A percentile compares a stretch with the other conserved stretches of the same genome.
phyloP scores from a whole-genome alignment of 2,797 vertebrate species.

The Takifugu ocellatus region DNA sequence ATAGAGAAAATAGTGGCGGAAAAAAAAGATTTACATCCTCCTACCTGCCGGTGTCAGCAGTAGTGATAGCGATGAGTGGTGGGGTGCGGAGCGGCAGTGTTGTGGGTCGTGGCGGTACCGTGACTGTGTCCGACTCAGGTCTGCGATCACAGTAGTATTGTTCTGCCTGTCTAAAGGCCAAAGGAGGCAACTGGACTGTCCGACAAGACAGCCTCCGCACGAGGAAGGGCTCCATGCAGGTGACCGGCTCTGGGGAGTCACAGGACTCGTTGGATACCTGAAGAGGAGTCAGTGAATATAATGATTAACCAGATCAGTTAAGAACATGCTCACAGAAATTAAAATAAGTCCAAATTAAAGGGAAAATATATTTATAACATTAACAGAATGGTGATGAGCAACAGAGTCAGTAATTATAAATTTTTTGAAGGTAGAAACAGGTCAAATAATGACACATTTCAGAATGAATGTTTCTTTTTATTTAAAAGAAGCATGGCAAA shows the following conservation, averaged over 20 bases:
- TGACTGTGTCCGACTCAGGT: conserved; percentile 76
- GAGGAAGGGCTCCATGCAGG: conserved; percentile 84
- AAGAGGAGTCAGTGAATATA: conserved; percentile 4
- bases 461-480: too few species aligned
- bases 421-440: too few species aligned
- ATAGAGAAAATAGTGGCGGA: too few species aligned
- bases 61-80: conserved; percentile 92
- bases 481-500: too few species aligned
- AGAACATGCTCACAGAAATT: not conserved
- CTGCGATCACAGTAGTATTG: conserved; percentile 86
- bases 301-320: not conserved
- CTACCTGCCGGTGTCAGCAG: conserved; percentile 89
- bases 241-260: conserved; percentile 76
- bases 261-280: conserved; percentile 85
- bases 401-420: too few species aligned
- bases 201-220: conserved; percentile 87
- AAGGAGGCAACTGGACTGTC: conserved; percentile 86
- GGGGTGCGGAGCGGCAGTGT: conserved; percentile 86
- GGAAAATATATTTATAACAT: not conserved
- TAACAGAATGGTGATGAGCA: too few species aligned
- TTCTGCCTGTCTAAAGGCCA: conserved; percentile 91
- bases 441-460: too few species aligned
- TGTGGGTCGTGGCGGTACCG: conserved; percentile 82
- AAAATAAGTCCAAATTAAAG: not conserved
- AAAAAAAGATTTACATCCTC: conserved; percentile 2